Base-by-base conservation (phyloP, 2,113 vertebrate species). In the Syrmaticus mikado region DNA sequence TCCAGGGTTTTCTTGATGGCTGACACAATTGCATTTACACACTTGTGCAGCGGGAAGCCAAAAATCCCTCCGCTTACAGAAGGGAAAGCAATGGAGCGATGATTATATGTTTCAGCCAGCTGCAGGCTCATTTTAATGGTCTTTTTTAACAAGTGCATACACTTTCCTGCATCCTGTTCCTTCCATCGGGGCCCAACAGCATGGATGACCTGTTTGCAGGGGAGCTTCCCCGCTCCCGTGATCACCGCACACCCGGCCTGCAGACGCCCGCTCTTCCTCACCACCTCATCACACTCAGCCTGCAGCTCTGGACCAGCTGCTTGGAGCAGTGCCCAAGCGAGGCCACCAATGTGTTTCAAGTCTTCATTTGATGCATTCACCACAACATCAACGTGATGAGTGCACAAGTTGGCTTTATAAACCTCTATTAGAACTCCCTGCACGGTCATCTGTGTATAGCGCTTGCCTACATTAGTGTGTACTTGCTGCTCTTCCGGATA, bases 241-340 rank as follows among this genome's bases (percentile, higher is more conserved):
- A 98, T 87, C n/a, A 97, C 78, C 0, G 92, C 97, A 0, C 70
- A 32, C 3, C 98, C 98, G 0, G 97, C 80, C 7, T 67, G 92
- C 8, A 99, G 27, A 0, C 1, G 13, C 27, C 97, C 97, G 0
- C 11, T 32, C 2, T 0, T 60, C 34, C 12, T 81, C 36, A 98
- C 92, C 55, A 98, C 53, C 57, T 85, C 79, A 8, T 98, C 34
- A 19, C 97, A 98, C 50, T 95, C 94, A 2, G 15, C 48, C 52
- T 99, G 98, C 73, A 99, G 94, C 17, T 96, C 92, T 15, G 97
- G 97, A 10, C 98, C 99, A 20, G 98, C 98, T 1, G 98, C 98
- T n/a, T 87, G 86, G 1, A 93, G 82, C 58, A 99, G 95, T 0
- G 98, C 97, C 1, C 2, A 43, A 4, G 97, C 95, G 21, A 99